Base-by-base conservation (phyloP, 2,888 invertebrate genomes). In the Scrobipalpa costella region DNA sequence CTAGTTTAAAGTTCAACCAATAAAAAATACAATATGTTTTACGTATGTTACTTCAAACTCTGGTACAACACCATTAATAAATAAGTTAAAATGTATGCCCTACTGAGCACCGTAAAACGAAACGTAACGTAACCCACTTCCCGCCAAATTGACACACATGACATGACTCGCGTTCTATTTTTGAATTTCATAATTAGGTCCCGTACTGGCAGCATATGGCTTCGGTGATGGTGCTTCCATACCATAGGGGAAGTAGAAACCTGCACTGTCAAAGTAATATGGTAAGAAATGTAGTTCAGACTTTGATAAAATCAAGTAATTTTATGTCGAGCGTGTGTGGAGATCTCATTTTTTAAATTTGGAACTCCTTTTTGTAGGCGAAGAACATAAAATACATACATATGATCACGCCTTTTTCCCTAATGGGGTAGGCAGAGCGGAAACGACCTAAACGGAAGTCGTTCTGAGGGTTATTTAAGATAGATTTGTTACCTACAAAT, bases 121-220 rank as follows among this genome's bases (percentile, higher is more conserved):
- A 64, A 64, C 47, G 63, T 47, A 64, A 64, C 47, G 63, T 62
- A 59, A 62, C 62, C 64, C 64, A 64, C 64, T 64, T 64, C 64
- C 64, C 62, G 62, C 58, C 62, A 55, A 62, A 64, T 57, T 40
- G 64, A 64, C 62, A 59, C 64, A 64, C 64, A 59, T 64, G 64
- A 64, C 64, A 59, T 64, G 64, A 64, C 62, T 52, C 60, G 36
- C 34, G 59, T 52, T 64, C 62, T 64, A 64, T 64, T 62, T 64
- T 62, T 59, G 62, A 58, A 62, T 40, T 62, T 61, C 50, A 57
- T 64, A 64, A 64, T 64, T 64, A 57, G 63, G 63, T 59, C 34
- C 52, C 19, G 52, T 17, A 34, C 49, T 49, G 49, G 15, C 49
- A 40, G 49, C 60, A 49, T 60, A 60, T 49, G 49, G 60, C 60